A percentile compares a stretch with the other conserved stretches of the same genome.
Evolutionary conservation across 2,113 vertebrate genomes (phyloP).

Genomic region (Cephalopterus ornatus): DNA sequence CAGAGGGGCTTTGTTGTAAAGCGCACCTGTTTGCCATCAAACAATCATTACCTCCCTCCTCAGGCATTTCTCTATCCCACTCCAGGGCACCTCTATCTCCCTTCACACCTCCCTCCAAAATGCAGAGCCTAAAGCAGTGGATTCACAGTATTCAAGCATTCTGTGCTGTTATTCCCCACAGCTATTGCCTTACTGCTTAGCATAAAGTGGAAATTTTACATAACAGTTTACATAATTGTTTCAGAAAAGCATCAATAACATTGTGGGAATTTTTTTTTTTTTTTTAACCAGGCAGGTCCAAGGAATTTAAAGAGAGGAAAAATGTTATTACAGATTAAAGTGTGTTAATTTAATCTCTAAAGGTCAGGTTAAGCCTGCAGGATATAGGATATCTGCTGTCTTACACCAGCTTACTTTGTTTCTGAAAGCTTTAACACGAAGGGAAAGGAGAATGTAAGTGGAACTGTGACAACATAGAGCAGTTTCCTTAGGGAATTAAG

Average conservation of each 20-base stretch:
- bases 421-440: neutral
- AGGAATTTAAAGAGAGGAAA: neutral
- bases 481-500: neutral
- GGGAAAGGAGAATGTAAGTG: neutral
- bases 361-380: slow-evolving; percentile 5
- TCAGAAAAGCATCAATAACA: neutral
- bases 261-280: neutral
- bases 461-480: neutral
- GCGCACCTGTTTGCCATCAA: neutral
- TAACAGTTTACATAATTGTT: neutral
- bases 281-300: neutral
- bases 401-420: neutral
- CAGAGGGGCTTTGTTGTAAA: neutral
- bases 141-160: neutral
- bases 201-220: neutral
- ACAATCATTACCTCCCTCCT: neutral
- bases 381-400: neutral
- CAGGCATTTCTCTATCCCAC: neutral
- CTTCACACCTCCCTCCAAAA: neutral
- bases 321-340: neutral
- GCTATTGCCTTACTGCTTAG: neutral
- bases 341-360: slow-evolving; percentile 3
- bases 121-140: neutral
- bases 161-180: neutral
- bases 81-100: neutral